These are phyloP conservation scores for Tonatia bakeri DNA, from an alignment of 2,113 vertebrate species.

Conservation along the genomic window DNA sequence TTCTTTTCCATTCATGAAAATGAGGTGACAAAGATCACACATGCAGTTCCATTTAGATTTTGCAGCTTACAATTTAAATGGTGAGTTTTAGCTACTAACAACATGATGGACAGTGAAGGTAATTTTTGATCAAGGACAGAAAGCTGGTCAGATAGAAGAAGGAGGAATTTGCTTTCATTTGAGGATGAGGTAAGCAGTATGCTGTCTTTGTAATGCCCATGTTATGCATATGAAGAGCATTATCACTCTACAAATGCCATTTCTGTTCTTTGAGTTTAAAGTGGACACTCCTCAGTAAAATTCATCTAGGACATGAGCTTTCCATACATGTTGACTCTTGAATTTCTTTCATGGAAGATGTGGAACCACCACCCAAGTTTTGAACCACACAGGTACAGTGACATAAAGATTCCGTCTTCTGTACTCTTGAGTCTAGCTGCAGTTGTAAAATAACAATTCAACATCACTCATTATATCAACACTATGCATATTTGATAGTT, in stretches of 20 bases:
- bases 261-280: not conserved
- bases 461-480: not conserved
- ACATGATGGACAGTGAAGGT: conserved; percentile 22
- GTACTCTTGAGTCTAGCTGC: not conserved
- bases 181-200: not conserved
- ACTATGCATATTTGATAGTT: not conserved
- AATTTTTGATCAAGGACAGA: conserved; percentile 80
- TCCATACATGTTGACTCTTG: not conserved
- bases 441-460: not conserved
- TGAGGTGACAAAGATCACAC: conserved; percentile 88
- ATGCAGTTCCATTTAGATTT: conserved; percentile 80
- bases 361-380: not conserved
- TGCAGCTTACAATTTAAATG: conserved; percentile 81
- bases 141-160: conserved; percentile 61
- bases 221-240: not conserved
- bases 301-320: not conserved
- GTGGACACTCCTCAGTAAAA: not conserved
- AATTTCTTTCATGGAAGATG: not conserved
- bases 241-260: not conserved
- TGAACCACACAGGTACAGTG: not conserved
- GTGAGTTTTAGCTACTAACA: conserved; percentile 67
- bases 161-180: not conserved
- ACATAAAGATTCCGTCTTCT: not conserved
- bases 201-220: not conserved
- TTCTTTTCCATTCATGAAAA: conserved; percentile 96